phyloP scores from a whole-genome alignment of 1,140 invertebrate genomes.

The Habropoda laboriosa region DNA sequence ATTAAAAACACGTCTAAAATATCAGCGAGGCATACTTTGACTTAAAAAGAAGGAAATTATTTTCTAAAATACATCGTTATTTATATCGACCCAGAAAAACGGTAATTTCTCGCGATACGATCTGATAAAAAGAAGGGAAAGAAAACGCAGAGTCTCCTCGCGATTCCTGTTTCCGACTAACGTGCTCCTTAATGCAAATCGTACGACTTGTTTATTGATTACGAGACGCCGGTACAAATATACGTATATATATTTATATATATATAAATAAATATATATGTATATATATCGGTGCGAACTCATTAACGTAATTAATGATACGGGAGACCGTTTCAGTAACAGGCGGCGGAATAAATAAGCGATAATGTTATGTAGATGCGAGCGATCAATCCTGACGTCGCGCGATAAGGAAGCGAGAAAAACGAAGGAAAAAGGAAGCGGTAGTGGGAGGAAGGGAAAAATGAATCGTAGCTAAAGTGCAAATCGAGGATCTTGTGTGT shows the following conservation, averaged over 20 bases:
- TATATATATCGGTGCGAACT: conserved; percentile 27
- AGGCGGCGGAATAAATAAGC: conserved; percentile 49
- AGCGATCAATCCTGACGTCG: conserved; percentile 46
- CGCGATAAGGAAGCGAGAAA: conserved; percentile 31
- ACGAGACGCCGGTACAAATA: conserved; percentile 7
- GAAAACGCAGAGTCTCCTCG: not conserved
- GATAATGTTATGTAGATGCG: conserved; percentile 53
- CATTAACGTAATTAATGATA: conserved; percentile 54
- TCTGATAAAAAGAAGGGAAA: not conserved
- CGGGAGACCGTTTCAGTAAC: conserved; percentile 46
- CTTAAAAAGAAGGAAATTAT: no score
- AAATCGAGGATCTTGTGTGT: not conserved
- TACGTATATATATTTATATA: not conserved
- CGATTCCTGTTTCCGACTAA: not conserved
- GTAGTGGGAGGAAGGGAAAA: not conserved
- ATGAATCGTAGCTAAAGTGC: conserved; percentile 18
- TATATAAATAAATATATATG: not conserved
- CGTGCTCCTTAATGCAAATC: not conserved
- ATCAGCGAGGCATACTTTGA: no score
- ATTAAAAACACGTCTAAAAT: no score
- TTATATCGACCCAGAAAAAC: no score
- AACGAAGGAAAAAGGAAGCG: not conserved
- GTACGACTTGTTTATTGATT: conserved; percentile 24
- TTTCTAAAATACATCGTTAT: no score
- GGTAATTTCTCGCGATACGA: no score